Conservation (phyloP, 2,113 vertebrate genomes). For the Hyla sarda region DNA sequence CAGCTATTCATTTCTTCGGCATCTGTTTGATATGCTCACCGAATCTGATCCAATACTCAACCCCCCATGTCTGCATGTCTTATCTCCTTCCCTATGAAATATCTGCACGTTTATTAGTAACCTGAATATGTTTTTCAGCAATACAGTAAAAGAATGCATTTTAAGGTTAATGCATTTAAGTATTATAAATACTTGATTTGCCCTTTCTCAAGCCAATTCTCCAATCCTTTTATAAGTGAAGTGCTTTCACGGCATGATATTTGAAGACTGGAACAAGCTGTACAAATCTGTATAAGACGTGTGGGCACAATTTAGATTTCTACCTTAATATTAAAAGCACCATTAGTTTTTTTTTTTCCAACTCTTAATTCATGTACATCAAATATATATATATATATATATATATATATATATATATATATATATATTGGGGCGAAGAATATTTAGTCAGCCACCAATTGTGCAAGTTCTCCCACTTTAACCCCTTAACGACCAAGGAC, state of each 20-base stretch:
- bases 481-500: no score
- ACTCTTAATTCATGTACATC: background rate
- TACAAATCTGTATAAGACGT: constrained; percentile 29
- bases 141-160: background rate
- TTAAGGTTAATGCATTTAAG: constrained; percentile 29
- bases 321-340: constrained; percentile 35
- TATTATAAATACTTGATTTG: constrained; percentile 35
- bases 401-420: no score
- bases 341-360: constrained; percentile 17
- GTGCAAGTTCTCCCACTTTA: no score
- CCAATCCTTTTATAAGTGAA: constrained; percentile 33
- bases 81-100: background rate
- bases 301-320: constrained; percentile 29
- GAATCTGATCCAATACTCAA: background rate
- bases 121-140: background rate
- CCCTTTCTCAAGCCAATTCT: constrained; percentile 6
- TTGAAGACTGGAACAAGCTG: constrained; percentile 48
- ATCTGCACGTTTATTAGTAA: background rate
- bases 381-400: background rate
- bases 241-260: constrained; percentile 47
- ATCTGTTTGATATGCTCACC: background rate
- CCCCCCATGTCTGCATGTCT: background rate
- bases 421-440: no score
- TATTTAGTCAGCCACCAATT: no score
- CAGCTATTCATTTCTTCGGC: background rate